Percentiles rank a stretch among this genome's conserved stretches.
phyloP scores from a whole-genome alignment of 2,797 vertebrate genomes.

The Coluber constrictor region DNA sequence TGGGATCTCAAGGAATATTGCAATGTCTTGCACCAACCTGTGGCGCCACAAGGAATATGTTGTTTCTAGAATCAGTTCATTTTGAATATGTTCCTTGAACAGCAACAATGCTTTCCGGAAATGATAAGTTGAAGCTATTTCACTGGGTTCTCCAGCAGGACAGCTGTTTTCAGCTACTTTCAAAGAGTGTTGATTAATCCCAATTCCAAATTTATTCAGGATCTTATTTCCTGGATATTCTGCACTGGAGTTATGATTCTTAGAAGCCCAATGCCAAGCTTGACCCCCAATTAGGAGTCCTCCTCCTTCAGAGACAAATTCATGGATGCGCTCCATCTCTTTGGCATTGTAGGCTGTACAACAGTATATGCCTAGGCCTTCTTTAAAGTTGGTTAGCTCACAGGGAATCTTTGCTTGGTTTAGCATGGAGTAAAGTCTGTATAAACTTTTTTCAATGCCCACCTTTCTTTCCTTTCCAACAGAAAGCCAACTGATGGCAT shows the following conservation, averaged over 20 bases:
- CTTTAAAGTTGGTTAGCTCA: conserved; percentile 50
- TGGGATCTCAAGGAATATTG: conserved; percentile 68
- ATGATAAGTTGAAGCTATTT: conserved; percentile 64
- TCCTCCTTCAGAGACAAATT: conserved; percentile 83
- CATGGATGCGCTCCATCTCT: conserved; percentile 66
- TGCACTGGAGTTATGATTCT: conserved; percentile 47
- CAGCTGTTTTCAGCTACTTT: conserved; percentile 32
- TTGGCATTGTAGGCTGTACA: conserved; percentile 65
- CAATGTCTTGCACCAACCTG: conserved; percentile 67
- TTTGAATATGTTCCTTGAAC: conserved; percentile 63
- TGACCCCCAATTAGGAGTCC: conserved; percentile 82
- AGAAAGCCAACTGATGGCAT: conserved; percentile 78
- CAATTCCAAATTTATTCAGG: conserved; percentile 77
- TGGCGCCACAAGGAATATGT: conserved; percentile 52
- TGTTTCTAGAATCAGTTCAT: conserved; percentile 47
- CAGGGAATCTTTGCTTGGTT: background rate
- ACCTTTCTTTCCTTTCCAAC: conserved; percentile 70
- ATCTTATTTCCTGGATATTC: conserved; percentile 76
- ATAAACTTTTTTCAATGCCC: conserved; percentile 56
- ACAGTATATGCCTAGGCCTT: conserved; percentile 74
- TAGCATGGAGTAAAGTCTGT: conserved; percentile 28
- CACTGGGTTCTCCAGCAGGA: conserved; percentile 40
- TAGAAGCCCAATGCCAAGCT: conserved; percentile 77
- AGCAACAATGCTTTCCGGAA: conserved; percentile 68
- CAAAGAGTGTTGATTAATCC: too few species aligned